A percentile compares a stretch with the other conserved stretches of the same genome.
Evolutionary conservation across 2,113 vertebrate genomes (phyloP).

Genomic region (Scartelaos histophorus): DNA sequence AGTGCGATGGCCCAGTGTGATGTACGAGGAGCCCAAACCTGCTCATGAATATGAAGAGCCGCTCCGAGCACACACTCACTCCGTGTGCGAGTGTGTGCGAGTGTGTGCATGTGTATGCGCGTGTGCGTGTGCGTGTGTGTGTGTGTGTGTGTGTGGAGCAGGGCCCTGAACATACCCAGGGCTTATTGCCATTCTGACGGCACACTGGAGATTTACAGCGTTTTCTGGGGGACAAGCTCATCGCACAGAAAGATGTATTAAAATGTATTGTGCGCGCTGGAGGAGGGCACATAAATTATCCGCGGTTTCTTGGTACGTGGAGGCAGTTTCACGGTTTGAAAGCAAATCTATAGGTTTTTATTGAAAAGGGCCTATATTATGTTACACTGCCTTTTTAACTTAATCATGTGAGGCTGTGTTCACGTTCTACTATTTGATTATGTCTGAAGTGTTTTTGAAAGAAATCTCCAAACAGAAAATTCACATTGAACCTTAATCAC

Average conservation of each 20-base stretch:
- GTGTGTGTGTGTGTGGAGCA: too few relatives aligned
- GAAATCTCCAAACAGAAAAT: too few relatives aligned
- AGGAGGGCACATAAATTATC: neutral
- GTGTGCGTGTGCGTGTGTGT: too few relatives aligned
- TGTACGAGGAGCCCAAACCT: constrained; percentile 12
- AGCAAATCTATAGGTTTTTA: neutral
- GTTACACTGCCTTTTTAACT: neutral
- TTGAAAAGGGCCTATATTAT: too few relatives aligned
- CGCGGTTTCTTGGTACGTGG: neutral
- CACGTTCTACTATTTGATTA: too few relatives aligned
- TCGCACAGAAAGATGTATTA: neutral
- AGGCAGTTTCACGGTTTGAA: neutral
- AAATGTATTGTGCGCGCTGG: neutral
- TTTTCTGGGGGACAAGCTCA: constrained; percentile 2
- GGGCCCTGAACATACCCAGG: constrained; percentile 39
- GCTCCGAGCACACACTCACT: constrained; percentile 45
- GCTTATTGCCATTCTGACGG: constrained; percentile 13
- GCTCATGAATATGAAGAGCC: constrained; percentile 32
- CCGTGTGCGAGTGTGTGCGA: too few relatives aligned
- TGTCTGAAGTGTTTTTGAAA: too few relatives aligned
- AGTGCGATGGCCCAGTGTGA: neutral
- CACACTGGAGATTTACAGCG: neutral
- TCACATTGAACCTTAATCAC: too few relatives aligned
- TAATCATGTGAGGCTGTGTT: neutral
- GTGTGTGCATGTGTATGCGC: too few relatives aligned